Base-by-base conservation (phyloP, 2,888 invertebrate species). In the Stenodera caucasica region DNA sequence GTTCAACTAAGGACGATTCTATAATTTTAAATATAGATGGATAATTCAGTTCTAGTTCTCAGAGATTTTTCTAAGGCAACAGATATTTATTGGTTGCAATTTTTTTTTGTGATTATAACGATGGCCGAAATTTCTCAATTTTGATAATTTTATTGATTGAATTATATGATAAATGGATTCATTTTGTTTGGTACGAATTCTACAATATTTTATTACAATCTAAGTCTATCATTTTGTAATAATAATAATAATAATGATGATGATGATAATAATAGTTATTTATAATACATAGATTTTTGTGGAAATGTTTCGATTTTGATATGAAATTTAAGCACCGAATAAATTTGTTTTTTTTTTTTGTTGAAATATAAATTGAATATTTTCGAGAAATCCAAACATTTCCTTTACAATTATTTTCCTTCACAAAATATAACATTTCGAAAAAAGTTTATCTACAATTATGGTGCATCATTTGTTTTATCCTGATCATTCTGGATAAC, bases 401-500 rank as follows among this genome's bases (percentile, higher is more conserved):
- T 45, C 45, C 45, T 2, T 45, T 32, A 32, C 2, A 2, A 11
- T 2, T 11, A n/a, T 14, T 14, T 23, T 23, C 12, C 7, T 21
- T 45, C n/a, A 45, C 6, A 45, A 45, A 45, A 45, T 45, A 45
- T 45, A 45, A 23, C 23, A 45, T 45, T 23, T 45, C 21, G n/a
- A 7, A 26, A 5, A 26, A 7, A 7, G 7, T 37, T 15, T 55
- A 55, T 55, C 55, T 55, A 55, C 55, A 55, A 57, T 29, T 58
- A 33, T 54, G 58, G 59, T 60, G 54, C 51, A 26, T 37, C 30
- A 21, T 37, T 29, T 8, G 37, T 49, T 15, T 60, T 65, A 26
- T 60, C 49, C 23, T 63, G 60, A 35, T 72, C 71, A n/a, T 65
- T 68, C 62, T 73, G 70, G 57, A 77, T 75, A 33, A 75, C 64